These are phyloP conservation scores for Misgurnus mizolepis DNA, from an alignment of 2,113 vertebrate genomes.

Conservation along the genomic window DNA sequence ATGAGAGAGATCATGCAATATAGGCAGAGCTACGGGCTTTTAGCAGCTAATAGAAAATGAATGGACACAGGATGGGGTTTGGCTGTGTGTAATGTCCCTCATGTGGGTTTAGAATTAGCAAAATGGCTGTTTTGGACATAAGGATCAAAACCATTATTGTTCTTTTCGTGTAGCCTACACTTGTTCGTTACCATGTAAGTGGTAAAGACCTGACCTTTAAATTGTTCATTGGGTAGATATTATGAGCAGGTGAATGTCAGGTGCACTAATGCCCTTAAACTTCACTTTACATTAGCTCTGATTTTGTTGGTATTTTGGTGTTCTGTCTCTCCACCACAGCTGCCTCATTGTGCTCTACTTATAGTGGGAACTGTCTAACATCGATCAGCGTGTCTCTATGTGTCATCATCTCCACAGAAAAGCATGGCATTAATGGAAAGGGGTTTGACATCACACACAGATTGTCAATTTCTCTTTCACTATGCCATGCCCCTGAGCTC, in stretches of 20 bases:
- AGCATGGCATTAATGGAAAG: neutral
- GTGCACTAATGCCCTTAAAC: constrained; percentile 36
- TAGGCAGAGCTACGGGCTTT: neutral
- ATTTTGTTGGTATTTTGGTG: constrained; percentile 17
- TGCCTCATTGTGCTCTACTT: constrained; percentile 23
- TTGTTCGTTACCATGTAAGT: constrained; percentile 20
- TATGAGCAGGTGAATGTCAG: constrained; percentile 28
- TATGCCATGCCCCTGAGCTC: neutral
- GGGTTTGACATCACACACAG: neutral
- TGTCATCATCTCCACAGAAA: constrained; percentile 10
- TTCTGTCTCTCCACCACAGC: constrained; percentile 14
- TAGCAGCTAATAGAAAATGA: neutral
- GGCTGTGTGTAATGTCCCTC: neutral
- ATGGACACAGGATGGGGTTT: neutral
- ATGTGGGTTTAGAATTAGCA: neutral
- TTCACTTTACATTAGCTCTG: constrained; percentile 34
- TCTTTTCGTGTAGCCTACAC: constrained; percentile 8
- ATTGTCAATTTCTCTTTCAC: neutral
- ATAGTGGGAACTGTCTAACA: constrained; percentile 18
- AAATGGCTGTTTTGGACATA: constrained; percentile 13
- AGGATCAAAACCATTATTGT: constrained; percentile 6
- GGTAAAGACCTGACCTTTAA: constrained; percentile 16
- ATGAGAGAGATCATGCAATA: neutral
- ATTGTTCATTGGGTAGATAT: constrained; percentile 16
- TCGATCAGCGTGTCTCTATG: constrained; percentile 14